These are phyloP conservation scores for Platyura marginata DNA, from an alignment of 1,140 invertebrate species.

Conservation along the genomic window DNA sequence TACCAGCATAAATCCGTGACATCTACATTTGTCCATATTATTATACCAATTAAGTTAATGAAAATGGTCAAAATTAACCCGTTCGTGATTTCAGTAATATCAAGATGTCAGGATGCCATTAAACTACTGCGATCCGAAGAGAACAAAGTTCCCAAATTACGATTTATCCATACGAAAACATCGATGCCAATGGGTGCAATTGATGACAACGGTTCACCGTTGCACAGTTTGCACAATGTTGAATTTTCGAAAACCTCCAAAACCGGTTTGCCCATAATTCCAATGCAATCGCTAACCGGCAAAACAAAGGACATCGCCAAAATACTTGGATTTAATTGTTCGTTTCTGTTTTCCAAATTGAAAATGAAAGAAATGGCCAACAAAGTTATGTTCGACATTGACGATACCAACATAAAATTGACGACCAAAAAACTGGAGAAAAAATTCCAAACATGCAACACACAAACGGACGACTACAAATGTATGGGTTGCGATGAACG, in stretches of 20 bases:
- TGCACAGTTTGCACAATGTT: background rate
- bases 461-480: background rate
- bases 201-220: background rate
- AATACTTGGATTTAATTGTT: background rate
- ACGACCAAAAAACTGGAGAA: background rate
- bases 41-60: background rate
- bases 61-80: background rate
- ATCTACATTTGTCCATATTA: background rate
- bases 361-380: background rate
- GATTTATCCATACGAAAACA: background rate
- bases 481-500: background rate
- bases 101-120: background rate
- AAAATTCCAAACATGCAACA: background rate
- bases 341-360: background rate
- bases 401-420: background rate
- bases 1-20: background rate
- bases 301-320: background rate
- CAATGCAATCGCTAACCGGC: background rate
- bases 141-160: background rate
- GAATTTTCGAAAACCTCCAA: background rate
- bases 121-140: background rate
- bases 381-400: background rate
- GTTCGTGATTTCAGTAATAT: background rate
- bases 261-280: background rate
- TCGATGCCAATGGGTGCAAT: background rate